Evolutionary conservation across 2,797 vertebrate genomes (phyloP).

Genomic region (Emys orbicularis): DNA sequence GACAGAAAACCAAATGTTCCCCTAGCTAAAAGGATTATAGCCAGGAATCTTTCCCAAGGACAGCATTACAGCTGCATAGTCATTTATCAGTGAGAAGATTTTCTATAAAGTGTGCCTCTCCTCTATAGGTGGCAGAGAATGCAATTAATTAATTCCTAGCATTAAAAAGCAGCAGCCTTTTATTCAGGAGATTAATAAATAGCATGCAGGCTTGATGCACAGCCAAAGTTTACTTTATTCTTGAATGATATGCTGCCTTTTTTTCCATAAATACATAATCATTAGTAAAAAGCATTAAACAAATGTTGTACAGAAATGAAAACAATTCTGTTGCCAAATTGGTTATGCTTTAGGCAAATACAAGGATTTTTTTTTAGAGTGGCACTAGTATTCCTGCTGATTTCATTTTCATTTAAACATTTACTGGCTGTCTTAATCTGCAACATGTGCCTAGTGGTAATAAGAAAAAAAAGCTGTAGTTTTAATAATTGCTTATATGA

Average conservation of each 20-base stretch:
- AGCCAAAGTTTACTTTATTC: conserved; percentile 29
- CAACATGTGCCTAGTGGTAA: background rate
- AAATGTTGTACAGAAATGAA: conserved; percentile 47
- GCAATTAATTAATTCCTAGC: conserved; percentile 72
- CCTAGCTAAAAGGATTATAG: conserved; percentile 36
- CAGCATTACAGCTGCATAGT: conserved; percentile 57
- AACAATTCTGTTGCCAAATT: conserved; percentile 68
- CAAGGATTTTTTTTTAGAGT: background rate
- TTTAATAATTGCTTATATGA: conserved; percentile 32
- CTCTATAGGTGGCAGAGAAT: conserved; percentile 55
- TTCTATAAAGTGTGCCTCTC: conserved; percentile 46
- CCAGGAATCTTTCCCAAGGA: conserved; percentile 54
- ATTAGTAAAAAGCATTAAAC: conserved; percentile 59
- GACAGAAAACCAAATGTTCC: conserved; percentile 50
- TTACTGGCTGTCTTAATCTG: conserved; percentile 23
- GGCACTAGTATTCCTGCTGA: background rate
- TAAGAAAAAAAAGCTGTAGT: background rate
- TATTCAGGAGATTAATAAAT: conserved; percentile 69
- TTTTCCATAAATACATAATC: conserved; percentile 56
- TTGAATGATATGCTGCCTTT: conserved; percentile 52
- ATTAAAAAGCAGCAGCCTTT: conserved; percentile 62
- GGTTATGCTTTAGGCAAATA: conserved; percentile 48
- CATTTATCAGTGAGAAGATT: conserved; percentile 56
- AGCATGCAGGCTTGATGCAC: background rate
- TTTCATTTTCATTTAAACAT: conserved; percentile 47